A percentile compares a stretch with the other conserved stretches of the same genome.
Evolutionary conservation across 2,888 invertebrate genomes (phyloP).

Genomic region (Steinernema hermaphroditum): DNA sequence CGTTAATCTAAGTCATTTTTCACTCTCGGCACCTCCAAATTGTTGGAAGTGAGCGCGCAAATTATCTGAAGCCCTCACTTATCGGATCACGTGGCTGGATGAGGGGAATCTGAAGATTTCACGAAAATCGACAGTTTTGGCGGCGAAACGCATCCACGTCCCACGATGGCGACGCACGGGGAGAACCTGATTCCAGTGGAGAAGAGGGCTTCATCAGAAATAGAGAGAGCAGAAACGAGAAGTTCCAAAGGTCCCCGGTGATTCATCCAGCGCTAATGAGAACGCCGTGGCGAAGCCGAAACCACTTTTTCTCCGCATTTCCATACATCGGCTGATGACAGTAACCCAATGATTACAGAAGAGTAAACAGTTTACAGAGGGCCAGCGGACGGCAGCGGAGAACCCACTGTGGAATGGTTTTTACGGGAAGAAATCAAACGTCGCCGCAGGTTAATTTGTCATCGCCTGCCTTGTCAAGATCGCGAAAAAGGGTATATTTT

Average conservation of each 20-base stretch:
- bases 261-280: not conserved
- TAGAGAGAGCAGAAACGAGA: not conserved
- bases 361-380: not conserved
- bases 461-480: not conserved
- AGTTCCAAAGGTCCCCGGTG: not conserved
- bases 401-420: not conserved
- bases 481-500: not conserved
- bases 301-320: too few species aligned
- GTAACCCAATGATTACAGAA: too few species aligned
- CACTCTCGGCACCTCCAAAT: too few species aligned
- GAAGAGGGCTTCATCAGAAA: not conserved
- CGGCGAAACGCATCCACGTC: too few species aligned
- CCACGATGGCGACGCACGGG: not conserved
- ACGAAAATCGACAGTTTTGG: too few species aligned
- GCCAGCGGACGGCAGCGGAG: not conserved
- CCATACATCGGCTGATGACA: too few species aligned
- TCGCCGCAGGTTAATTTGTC: conserved; percentile 13
- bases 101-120: too few species aligned
- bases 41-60: too few species aligned
- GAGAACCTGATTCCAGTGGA: conserved; percentile 5
- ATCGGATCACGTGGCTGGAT: too few species aligned
- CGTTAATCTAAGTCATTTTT: too few species aligned
- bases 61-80: too few species aligned
- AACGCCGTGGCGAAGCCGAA: not conserved
- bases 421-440: not conserved